phyloP scores from a whole-genome alignment of 2,797 vertebrate genomes.

The Phalloptychus januarius region DNA sequence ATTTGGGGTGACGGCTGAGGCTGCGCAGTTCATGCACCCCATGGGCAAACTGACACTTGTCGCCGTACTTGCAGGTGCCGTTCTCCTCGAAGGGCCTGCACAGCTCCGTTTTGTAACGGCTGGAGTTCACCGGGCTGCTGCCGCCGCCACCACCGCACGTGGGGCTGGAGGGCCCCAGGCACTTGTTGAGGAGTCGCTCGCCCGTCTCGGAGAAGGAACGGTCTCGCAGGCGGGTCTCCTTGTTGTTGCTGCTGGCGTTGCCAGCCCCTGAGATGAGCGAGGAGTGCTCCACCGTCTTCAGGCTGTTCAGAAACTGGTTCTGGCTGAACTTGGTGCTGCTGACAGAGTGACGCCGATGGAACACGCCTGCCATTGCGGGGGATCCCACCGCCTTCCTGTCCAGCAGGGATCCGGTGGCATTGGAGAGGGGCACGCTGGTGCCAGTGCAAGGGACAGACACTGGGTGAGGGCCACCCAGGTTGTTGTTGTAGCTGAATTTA shows the following conservation, averaged over 20 bases:
- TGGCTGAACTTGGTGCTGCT: constrained; percentile 94
- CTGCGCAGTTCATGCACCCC: constrained; percentile 92
- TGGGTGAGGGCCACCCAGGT: constrained; percentile 81
- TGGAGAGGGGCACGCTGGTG: constrained; percentile 82
- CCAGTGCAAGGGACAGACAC: constrained; percentile 82
- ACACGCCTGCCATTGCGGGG: constrained; percentile 85
- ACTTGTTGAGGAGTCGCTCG: constrained; percentile 89
- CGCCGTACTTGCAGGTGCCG: constrained; percentile 91
- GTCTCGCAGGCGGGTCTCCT: constrained; percentile 93
- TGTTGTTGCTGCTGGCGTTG: constrained; percentile 81
- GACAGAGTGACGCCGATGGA: constrained; percentile 94
- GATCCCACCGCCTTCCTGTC: constrained; percentile 99
- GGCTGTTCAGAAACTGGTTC: constrained; percentile 92
- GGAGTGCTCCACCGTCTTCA: constrained; percentile 87
- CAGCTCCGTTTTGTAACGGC: constrained; percentile 94
- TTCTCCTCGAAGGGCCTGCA: constrained; percentile 94
- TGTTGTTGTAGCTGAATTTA: constrained; percentile 92
- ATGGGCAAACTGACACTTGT: constrained; percentile 94
- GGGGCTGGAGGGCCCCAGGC: constrained; percentile 78
- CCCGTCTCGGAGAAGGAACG: constrained; percentile 97
- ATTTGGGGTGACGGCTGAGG: constrained; percentile 92
- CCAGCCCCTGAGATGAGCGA: constrained; percentile 82
- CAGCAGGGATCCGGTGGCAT: constrained; percentile 90
- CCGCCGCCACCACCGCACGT: constrained; percentile 67
- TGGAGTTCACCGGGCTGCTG: constrained; percentile 91